Base-by-base conservation (phyloP, 2,113 vertebrate species). In the Chaetodon auriga region DNA sequence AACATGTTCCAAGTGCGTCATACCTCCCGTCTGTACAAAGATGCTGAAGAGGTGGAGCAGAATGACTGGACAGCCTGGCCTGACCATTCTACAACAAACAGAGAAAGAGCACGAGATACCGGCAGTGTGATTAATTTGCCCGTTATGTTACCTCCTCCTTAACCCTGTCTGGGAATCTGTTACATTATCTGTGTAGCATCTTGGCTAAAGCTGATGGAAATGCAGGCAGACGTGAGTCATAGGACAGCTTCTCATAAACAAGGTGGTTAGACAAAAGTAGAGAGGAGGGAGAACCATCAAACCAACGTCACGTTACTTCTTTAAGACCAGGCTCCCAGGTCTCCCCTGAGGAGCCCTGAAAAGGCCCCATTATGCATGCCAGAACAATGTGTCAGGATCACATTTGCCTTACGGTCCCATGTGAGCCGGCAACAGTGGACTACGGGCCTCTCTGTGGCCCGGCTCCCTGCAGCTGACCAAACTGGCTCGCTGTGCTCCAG, bases 301-400 rank as follows among this genome's bases (percentile, higher is more conserved):
- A 74, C 78, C 85, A 81, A 87, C 68, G 80, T 89, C 90, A 82
- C 49, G 53, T 91, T 90, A 89, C 92, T 91, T 90, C 90, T 95
- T 96, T 94, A 95, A 96, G 93, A 94, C 91, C 92, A 93, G 93
- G 92, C 95, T 96, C 95, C 93, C 93, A 95, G 90, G 87, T 84
- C 90, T 95, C 95, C 94, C 95, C 70, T 23, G 94, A 90, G 94
- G 82, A 84, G 78, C 83, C 71, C 85, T 96, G 91, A 96, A 96
- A 96, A 95, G 95, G 81, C 82, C 79, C 94, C 77, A 94, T 96
- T 95, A 95, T 96, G 83, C 87, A 78, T 77, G 75, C 58, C 81
- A 68, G 92, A 94, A 96, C 95, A 96, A 96, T 95, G 92, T 93
- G 79, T 83, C 79, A 87, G 93, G 95, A 96, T 96, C 95, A 92